Conservation (phyloP, 2,113 vertebrate genomes). For the Cyphotilapia sp. region DNA sequence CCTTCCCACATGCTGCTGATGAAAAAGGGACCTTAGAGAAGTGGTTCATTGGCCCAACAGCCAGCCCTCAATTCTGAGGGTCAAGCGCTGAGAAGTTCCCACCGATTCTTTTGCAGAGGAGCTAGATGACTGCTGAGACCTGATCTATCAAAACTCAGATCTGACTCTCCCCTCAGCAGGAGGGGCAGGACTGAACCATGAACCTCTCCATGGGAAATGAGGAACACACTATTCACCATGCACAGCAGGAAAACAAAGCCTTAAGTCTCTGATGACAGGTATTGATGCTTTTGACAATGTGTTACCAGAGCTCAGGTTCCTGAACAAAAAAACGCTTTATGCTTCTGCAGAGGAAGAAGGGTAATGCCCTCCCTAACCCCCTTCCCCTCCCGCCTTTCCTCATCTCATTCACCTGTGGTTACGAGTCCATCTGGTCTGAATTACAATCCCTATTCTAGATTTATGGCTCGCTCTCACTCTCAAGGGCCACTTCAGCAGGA, state of each 20-base stretch:
- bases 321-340: constrained; percentile 29
- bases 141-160: constrained; percentile 1
- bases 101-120: background rate
- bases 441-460: constrained; percentile 65
- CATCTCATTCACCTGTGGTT: constrained; percentile 72
- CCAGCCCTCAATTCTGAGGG: background rate
- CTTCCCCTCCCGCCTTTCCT: background rate
- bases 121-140: background rate
- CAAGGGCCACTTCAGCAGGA: constrained; percentile 52
- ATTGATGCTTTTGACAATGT: constrained; percentile 30
- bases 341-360: background rate
- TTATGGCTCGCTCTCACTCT: constrained; percentile 55
- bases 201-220: constrained; percentile 12
- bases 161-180: background rate
- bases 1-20: background rate
- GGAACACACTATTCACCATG: background rate
- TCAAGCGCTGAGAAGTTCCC: constrained; percentile 5
- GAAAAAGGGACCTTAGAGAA: background rate
- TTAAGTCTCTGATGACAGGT: constrained; percentile 11
- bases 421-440: constrained; percentile 68
- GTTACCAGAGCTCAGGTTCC: constrained; percentile 37
- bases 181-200: background rate
- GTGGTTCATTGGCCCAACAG: constrained; percentile 3
- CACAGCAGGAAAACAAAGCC: constrained; percentile 35
- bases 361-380: background rate